Conservation (phyloP, 1,140 invertebrate species). For the Drosophila repletoides region DNA sequence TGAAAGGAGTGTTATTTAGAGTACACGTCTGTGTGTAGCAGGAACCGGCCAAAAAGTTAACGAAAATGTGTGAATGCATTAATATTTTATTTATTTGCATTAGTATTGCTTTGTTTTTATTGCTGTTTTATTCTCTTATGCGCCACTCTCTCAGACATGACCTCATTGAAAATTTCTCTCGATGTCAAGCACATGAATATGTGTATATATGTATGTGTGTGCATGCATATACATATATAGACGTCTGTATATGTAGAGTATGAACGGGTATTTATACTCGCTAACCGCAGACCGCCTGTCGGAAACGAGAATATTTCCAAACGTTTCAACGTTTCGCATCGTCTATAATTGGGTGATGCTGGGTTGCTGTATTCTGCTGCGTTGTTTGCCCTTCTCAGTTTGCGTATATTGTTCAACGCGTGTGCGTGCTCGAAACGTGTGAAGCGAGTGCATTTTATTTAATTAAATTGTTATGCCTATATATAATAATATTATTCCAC, state of each 20-base stretch:
- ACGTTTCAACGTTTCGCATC: slow-evolving; percentile 30
- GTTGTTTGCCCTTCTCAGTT: slow-evolving; percentile 22
- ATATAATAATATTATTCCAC: slow-evolving; percentile 12
- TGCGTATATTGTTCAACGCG: slow-evolving; percentile 22
- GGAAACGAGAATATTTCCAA: slow-evolving; percentile 26
- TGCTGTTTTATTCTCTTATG: not conserved
- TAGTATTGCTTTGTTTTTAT: too few relatives aligned
- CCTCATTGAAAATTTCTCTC: slow-evolving; percentile 19
- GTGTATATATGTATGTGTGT: slow-evolving; percentile 9
- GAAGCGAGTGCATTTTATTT: not conserved
- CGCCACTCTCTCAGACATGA: slow-evolving; percentile 3
- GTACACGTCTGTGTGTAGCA: too few relatives aligned
- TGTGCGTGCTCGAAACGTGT: slow-evolving; percentile 28
- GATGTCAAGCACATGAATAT: slow-evolving; percentile 20
- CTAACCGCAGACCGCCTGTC: slow-evolving; percentile 28
- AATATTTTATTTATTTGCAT: too few relatives aligned
- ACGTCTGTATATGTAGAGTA: slow-evolving; percentile 18
- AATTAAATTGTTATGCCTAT: slow-evolving; percentile 11
- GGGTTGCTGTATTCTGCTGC: slow-evolving; percentile 9
- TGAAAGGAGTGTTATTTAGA: too few relatives aligned
- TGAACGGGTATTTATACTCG: too few relatives aligned
- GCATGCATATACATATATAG: not conserved
- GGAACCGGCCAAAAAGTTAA: too few relatives aligned
- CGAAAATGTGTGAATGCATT: too few relatives aligned
- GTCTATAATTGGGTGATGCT: slow-evolving; percentile 10